These are phyloP conservation scores for Gymnoscopelus braueri DNA, from an alignment of 2,797 vertebrate genomes.

Conservation along the genomic window DNA sequence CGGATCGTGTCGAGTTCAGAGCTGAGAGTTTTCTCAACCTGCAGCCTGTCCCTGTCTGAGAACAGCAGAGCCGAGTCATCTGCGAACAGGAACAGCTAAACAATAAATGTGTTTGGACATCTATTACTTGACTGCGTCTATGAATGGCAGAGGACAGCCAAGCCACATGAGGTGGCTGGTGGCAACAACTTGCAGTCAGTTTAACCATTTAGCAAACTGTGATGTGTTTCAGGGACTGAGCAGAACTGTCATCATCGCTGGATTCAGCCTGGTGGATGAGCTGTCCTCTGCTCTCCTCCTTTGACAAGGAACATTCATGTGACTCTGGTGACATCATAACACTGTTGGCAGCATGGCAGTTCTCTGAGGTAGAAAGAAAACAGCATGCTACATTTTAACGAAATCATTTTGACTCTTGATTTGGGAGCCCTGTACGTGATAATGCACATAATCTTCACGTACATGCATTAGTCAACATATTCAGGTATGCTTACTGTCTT, in stretches of 20 bases:
- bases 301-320: constrained; percentile 63
- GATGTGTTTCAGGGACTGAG: not conserved
- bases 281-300: constrained; percentile 69
- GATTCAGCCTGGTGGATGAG: constrained; percentile 39
- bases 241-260: constrained; percentile 1
- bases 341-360: not conserved
- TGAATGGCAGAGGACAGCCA: no score
- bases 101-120: no score
- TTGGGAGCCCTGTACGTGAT: not conserved
- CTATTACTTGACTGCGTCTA: no score
- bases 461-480: constrained; percentile 4
- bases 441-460: not conserved
- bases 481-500: constrained; percentile 58
- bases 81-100: no score
- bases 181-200: not conserved
- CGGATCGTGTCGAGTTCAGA: no score
- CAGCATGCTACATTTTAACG: not conserved
- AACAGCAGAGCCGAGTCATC: no score
- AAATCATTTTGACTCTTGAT: not conserved
- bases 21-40: no score
- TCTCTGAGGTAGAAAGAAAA: constrained; percentile 46
- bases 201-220: not conserved
- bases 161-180: no score
- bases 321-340: constrained; percentile 4
- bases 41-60: no score